Conservation (phyloP, 2,888 invertebrate genomes). For the Stenchaetothrips biformis region DNA sequence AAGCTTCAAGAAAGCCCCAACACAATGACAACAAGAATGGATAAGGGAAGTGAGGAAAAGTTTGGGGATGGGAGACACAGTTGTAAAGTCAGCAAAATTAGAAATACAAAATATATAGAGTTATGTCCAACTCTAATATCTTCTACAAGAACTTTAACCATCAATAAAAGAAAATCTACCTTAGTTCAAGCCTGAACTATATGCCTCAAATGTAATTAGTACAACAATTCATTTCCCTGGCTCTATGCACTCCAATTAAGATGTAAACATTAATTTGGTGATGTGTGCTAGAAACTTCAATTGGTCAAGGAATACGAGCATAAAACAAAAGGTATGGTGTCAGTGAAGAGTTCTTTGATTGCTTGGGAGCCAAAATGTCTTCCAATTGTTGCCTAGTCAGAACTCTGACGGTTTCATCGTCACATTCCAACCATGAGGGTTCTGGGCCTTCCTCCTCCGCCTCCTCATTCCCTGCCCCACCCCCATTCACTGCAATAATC, state of each 20-base stretch:
- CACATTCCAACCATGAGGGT: slow-evolving; percentile 76
- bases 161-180: not conserved
- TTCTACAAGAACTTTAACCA: not conserved
- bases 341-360: slow-evolving; percentile 63
- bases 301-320: slow-evolving; percentile 44
- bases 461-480: slow-evolving; percentile 50
- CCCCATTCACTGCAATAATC: slow-evolving; percentile 53
- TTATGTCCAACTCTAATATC: not conserved
- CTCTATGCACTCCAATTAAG: too few species aligned
- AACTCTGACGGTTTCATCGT: slow-evolving; percentile 77
- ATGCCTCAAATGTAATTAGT: too few species aligned
- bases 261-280: too few species aligned
- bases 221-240: too few species aligned
- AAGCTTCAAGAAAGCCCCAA: not conserved
- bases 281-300: not conserved
- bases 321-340: slow-evolving; percentile 86
- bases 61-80: not conserved
- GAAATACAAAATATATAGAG: slow-evolving; percentile 19
- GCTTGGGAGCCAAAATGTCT: slow-evolving; percentile 68
- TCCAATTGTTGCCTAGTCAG: slow-evolving; percentile 73
- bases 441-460: slow-evolving; percentile 43
- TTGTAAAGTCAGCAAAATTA: slow-evolving; percentile 8
- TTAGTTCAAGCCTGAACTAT: not conserved
- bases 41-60: not conserved
- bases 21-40: not conserved